Evolutionary conservation across 2,797 vertebrate species (phyloP).

Genomic region (Peromyscus aztecus): DNA sequence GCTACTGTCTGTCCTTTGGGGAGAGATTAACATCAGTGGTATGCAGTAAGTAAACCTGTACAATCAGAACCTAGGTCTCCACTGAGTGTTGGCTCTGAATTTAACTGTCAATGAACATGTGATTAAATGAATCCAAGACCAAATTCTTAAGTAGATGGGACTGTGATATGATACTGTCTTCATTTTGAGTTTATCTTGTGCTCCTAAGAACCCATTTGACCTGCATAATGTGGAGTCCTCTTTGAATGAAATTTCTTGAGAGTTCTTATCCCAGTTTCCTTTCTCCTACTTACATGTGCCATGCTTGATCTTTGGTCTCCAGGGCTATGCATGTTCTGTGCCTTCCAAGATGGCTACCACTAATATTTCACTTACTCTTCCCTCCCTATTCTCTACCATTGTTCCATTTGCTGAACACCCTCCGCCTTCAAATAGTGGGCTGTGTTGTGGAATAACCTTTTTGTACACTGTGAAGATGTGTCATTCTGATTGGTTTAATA

Average conservation of each 20-base stretch:
- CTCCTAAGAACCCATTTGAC: background rate
- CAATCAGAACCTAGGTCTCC: slow-evolving; percentile 1
- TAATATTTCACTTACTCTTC: background rate
- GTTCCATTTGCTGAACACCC: background rate
- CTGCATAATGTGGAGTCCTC: background rate
- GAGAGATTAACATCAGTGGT: slow-evolving; percentile 53
- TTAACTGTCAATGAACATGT: background rate
- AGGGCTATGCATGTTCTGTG: background rate
- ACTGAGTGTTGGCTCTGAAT: background rate
- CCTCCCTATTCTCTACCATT: background rate
- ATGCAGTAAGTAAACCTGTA: background rate
- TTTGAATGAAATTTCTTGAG: background rate
- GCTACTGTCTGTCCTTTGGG: slow-evolving; percentile 70
- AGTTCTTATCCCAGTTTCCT: background rate
- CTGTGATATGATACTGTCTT: background rate
- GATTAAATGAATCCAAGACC: background rate
- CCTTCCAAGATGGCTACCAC: background rate
- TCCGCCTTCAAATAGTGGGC: background rate
- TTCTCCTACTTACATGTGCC: background rate
- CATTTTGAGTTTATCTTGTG: background rate
- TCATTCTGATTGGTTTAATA: background rate
- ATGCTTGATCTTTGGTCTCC: background rate
- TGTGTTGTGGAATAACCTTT: background rate
- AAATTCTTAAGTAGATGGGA: background rate
- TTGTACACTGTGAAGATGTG: background rate